Conservation (phyloP, 92 coral and sea anemone genomes). For the Zoanthus solanderi region DNA sequence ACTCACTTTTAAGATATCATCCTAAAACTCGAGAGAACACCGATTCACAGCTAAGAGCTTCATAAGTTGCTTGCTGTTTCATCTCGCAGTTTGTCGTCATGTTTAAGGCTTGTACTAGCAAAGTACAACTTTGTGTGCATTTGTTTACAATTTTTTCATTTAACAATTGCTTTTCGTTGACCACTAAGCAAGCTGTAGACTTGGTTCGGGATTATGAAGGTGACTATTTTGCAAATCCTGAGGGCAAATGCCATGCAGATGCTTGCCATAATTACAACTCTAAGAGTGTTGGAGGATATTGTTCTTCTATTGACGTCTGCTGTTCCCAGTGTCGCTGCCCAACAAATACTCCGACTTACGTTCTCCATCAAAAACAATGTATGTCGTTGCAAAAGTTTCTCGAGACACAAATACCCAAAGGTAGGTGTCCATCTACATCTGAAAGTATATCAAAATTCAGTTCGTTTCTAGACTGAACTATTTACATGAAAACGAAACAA, state of each 20-base stretch:
- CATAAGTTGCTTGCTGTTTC: too few species aligned
- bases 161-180: background rate
- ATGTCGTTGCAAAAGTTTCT: background rate
- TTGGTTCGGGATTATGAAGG: background rate
- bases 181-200: background rate
- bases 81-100: too few species aligned
- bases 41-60: too few species aligned
- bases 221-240: constrained; percentile 17
- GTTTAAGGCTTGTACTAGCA: background rate
- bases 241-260: background rate
- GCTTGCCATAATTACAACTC: background rate
- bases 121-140: background rate
- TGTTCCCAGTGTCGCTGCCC: background rate
- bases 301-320: background rate
- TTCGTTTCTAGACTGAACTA: too few species aligned
- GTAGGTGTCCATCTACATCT: background rate
- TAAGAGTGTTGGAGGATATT: background rate
- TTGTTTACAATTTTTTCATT: background rate
- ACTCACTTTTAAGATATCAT: too few species aligned
- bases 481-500: too few species aligned
- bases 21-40: too few species aligned
- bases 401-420: background rate
- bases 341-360: background rate
- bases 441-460: too few species aligned
- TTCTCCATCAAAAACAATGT: background rate